These are phyloP conservation scores for Amphimallon solstitiale DNA, from an alignment of 2,888 invertebrate genomes.

Conservation along the genomic window DNA sequence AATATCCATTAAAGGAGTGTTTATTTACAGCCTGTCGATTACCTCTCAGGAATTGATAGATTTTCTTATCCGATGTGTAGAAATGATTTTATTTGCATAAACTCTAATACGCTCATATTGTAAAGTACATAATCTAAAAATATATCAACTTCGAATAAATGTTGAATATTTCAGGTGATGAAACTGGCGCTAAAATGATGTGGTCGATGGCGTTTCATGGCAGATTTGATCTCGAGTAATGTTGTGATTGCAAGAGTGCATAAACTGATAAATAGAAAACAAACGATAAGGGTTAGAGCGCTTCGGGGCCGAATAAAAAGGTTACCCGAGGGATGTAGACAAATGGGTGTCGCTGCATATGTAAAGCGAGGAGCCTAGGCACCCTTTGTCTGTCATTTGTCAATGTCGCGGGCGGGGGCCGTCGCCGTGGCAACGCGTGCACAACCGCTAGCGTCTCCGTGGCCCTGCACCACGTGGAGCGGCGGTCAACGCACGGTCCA, in stretches of 20 bases:
- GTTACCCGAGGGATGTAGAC: slow-evolving; percentile 57
- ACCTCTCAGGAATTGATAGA: background rate
- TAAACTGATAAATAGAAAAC: slow-evolving; percentile 43
- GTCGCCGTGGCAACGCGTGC: slow-evolving; percentile 59
- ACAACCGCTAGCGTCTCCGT: slow-evolving; percentile 42
- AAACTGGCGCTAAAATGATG: slow-evolving; percentile 18
- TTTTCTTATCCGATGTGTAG: too few species aligned
- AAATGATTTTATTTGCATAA: too few species aligned
- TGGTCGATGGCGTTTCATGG: slow-evolving; percentile 34
- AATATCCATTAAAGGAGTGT: background rate
- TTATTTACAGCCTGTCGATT: background rate
- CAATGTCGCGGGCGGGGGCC: slow-evolving; percentile 62
- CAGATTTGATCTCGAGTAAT: slow-evolving; percentile 37
- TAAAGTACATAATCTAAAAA: too few species aligned
- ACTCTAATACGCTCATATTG: too few species aligned
- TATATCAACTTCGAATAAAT: too few species aligned
- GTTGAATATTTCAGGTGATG: slow-evolving; percentile 5
- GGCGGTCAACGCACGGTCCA: slow-evolving; percentile 53
- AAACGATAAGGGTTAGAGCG: slow-evolving; percentile 49
- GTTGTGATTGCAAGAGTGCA: slow-evolving; percentile 40
- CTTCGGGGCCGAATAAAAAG: slow-evolving; percentile 47
- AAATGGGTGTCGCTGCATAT: slow-evolving; percentile 66
- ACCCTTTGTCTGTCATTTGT: slow-evolving; percentile 65
- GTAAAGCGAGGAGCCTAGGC: slow-evolving; percentile 64
- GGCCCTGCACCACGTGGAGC: slow-evolving; percentile 47